These are phyloP conservation scores for Upupa epops DNA, from an alignment of 2,113 vertebrate species.

Conservation along the genomic window DNA sequence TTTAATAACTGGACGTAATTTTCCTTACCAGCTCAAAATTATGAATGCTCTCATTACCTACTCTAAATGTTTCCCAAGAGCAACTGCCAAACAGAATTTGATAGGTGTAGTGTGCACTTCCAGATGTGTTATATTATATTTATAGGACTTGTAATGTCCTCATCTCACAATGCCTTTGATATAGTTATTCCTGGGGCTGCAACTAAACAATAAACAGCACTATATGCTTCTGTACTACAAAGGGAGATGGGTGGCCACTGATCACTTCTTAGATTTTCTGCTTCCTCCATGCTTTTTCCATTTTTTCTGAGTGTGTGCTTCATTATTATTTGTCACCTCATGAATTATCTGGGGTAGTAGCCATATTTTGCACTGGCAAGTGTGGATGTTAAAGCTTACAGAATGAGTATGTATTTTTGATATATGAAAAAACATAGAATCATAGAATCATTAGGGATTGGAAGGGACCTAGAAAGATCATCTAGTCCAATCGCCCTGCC, in stretches of 20 bases:
- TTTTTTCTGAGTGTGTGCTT: background rate
- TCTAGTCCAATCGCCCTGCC: no score
- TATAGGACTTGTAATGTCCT: background rate
- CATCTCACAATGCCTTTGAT: background rate
- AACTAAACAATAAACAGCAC: background rate
- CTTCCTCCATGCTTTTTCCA: background rate
- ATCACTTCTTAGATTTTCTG: background rate
- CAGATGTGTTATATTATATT: background rate
- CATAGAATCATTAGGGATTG: no score
- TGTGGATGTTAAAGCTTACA: background rate
- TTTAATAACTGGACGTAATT: background rate
- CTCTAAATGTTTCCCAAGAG: background rate
- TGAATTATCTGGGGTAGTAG: background rate
- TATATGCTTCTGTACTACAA: background rate
- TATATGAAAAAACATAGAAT: no score
- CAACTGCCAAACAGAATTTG: background rate
- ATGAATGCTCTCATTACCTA: background rate
- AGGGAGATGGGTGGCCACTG: background rate
- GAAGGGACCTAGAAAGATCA: no score
- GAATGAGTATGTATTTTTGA: background rate
- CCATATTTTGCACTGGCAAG: background rate
- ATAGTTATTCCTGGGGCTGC: background rate
- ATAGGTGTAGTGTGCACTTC: background rate
- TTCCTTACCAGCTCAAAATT: background rate
- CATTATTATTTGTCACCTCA: background rate